Evolutionary conservation across 2,888 invertebrate species (phyloP).

Genomic region (Plagiodera versicolora): DNA sequence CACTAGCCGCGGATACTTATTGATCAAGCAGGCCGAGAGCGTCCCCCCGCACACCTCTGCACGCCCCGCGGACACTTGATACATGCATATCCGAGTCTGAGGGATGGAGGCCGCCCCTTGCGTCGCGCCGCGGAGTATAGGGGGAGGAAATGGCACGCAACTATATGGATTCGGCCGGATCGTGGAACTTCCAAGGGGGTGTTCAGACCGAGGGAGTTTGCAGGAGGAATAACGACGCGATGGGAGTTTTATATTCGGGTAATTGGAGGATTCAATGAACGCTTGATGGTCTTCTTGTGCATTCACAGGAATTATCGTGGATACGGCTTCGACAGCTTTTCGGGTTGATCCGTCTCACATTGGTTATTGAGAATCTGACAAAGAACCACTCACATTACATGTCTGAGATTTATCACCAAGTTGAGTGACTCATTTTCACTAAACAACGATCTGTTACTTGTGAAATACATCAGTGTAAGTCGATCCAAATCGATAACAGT

Average conservation of each 20-base stretch:
- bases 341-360: too few relatives aligned
- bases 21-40: conserved; percentile 51
- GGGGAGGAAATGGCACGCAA: conserved; percentile 19
- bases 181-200: conserved; percentile 15
- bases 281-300: too few relatives aligned
- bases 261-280: too few relatives aligned
- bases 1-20: conserved; percentile 59
- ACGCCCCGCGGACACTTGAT: conserved; percentile 43
- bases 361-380: too few relatives aligned
- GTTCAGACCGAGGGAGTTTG: neutral
- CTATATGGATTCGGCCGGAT: conserved; percentile 21
- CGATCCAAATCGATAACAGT: too few relatives aligned
- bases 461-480: too few relatives aligned
- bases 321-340: too few relatives aligned
- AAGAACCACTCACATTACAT: too few relatives aligned
- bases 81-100: conserved; percentile 43
- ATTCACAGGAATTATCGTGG: too few relatives aligned
- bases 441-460: too few relatives aligned
- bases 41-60: conserved; percentile 20
- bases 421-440: too few relatives aligned
- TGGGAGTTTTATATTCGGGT: neutral
- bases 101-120: conserved; percentile 28
- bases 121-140: conserved; percentile 19
- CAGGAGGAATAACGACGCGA: neutral
- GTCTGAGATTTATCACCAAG: too few relatives aligned